Evolutionary conservation across 2,797 vertebrate genomes (phyloP), one percentile per base, ranked within the genome.

Genomic region (Mormyrus proboscirostris): DNA sequence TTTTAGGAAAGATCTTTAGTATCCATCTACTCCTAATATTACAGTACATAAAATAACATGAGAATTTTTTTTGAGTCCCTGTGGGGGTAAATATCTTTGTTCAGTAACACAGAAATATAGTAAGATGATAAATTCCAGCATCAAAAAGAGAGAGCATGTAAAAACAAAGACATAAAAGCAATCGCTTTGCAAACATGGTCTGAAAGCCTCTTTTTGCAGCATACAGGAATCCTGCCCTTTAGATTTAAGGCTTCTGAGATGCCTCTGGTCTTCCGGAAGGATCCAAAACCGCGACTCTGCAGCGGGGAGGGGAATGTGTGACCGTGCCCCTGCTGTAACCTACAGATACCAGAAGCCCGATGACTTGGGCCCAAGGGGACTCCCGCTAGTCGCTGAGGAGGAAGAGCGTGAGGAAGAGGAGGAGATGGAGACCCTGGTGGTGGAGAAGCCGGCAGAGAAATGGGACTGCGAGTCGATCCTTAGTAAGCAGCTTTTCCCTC

Each of bases 401-500:
- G 94, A 94, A 7, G 95, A 95, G 29, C 25, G 12, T 12, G 65
- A 73, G 4, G 95, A 95, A 0, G 95, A 95, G 2, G 94, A 96
- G 90, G 97, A 97, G 91, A 94, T 94, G 91, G 93, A 97, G 88
- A 93, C 94, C 0, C 84, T 99, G 51, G 95, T 98, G 55, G 87
- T 98, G 65, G 94, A 96, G 3, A 94, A 95, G 89, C 92, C 96
- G 10, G 94, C 95, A 8, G 97, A 99, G 92, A 98, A 98, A 91
- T 99, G 98, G 98, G 99, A 99, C 93, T 99, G 98, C 62, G 97
- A 99, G 92, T 98, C 97, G 79, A 97, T 99, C 93, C 96, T 99
- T 93, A 99, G 99, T 99, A 93, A 97, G 98, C 6, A 2, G 1
- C 4, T 2, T 19, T 5, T 2, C 50, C 0, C 6, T 3, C 16